Evolutionary conservation across 2,888 invertebrate species (phyloP).

Genomic region (Altica lythri): DNA sequence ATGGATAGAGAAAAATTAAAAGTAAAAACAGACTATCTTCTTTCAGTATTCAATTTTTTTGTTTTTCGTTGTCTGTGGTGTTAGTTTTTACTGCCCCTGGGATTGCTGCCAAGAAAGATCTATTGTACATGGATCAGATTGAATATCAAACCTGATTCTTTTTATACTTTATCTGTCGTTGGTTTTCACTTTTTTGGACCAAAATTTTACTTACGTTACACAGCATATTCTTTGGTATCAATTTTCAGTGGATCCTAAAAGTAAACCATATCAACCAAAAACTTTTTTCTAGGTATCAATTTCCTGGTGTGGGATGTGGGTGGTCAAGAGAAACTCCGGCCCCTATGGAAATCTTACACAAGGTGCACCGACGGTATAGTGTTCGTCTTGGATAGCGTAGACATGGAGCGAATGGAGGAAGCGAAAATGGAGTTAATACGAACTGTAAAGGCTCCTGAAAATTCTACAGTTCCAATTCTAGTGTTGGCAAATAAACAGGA

Average conservation of each 20-base stretch:
- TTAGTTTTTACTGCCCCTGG: too few species aligned
- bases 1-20: too few species aligned
- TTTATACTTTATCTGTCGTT: too few species aligned
- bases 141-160: too few species aligned
- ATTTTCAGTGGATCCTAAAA: not conserved
- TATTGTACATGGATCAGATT: too few species aligned
- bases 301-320: slow-evolving; percentile 98
- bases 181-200: too few species aligned
- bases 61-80: too few species aligned
- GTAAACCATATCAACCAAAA: not conserved
- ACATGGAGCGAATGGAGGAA: slow-evolving; percentile 94
- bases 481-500: slow-evolving; percentile 97
- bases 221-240: too few species aligned
- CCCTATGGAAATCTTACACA: slow-evolving; percentile 95
- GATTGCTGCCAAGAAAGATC: too few species aligned
- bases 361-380: slow-evolving; percentile 96
- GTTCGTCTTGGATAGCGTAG: slow-evolving; percentile 94
- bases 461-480: slow-evolving; percentile 88
- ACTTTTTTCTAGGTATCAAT: slow-evolving; percentile 60
- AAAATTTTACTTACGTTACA: too few species aligned
- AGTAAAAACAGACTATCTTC: too few species aligned
- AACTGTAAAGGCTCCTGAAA: slow-evolving; percentile 90
- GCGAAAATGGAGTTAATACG: slow-evolving; percentile 95
- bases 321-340: slow-evolving; percentile 93
- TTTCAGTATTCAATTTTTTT: too few species aligned